Evolutionary conservation across 30 jellyfish, hydroid and myxozoan species (phyloP), one percentile per base, ranked within the genome.

Genomic region (Aurelia coerulea): DNA sequence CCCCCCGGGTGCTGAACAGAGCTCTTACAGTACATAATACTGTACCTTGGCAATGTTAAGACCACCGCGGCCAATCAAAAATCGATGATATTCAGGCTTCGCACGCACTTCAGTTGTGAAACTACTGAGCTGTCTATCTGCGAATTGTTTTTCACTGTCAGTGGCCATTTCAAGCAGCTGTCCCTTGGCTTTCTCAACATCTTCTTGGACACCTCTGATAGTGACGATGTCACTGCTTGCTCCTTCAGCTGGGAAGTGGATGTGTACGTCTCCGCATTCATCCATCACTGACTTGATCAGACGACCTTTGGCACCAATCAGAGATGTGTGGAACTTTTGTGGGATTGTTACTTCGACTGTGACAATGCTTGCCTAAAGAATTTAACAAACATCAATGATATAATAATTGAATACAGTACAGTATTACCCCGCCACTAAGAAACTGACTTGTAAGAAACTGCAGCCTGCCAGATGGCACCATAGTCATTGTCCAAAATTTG

Each of bases 11-110:
- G 29, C 29, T 23, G 29, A 23, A 23, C 29, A 23, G 29, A 23
- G 29, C 29, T 23, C 29, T 23, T 23, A 2, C 1, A 6, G 8
- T 1, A 46, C 0, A 39, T 6, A 39, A 9, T 39, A 39, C 51
- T 39, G 31, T 68, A 94, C 96, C 86, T 94, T 88, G 42, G 88
- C 79, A 62, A 94, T 94, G 68, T 94, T 88, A 31, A 87, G 81
- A n/a, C 98, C 98, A 59, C 94, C 94, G 35, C 97, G 97, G 18
- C 98, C 98, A 71, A 94, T 94, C 91, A 94, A 54, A 81, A 88
- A 89, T 31, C 97, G 65, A 70, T 94, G 98, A 52, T 83, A 91
- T 76, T 94, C 98, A 4, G 98, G 96, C 83, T 94, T 94, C 53
- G 98, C 98, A 41, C 94, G 93, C 54, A 94, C 94, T 73, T 94